Evolutionary conservation across 2,888 invertebrate genomes (phyloP), one percentile per base, ranked within the genome.

Genomic region (Ypsolopha scabrella): DNA sequence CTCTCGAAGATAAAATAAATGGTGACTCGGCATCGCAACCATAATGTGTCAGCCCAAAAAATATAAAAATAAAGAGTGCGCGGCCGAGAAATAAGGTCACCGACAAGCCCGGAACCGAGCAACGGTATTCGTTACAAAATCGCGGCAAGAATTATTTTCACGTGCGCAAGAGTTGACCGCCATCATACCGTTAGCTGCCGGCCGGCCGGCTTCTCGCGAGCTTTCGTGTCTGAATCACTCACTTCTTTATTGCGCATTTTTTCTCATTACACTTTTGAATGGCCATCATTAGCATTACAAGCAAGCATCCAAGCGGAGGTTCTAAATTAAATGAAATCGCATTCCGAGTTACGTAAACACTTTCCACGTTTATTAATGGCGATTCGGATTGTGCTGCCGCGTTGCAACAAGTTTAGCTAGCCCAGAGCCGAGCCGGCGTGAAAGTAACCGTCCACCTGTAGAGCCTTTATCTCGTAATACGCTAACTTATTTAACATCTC

Each of bases 101-200:
- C 74, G 71, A 66, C 77, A 72, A 65, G 81, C 78, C 85, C 85
- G 83, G 83, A 85, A 85, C 82, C 72, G 73, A 74, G 68, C 82
- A 85, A 78, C 86, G 82, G 86, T 81, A 68, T 80, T 73, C 68
- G 75, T 85, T 85, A 83, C 85, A 82, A 86, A 85, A 85, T 82
- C 79, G 76, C 85, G 77, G 78, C 82, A 81, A 85, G 85, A 83
- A 85, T 83, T 83, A 85, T 83, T 75, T 83, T 83, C 83, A 83
- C 82, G 85, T 82, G 81, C 82, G 71, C 74, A 38, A 14, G 50
- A 43, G 53, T 49, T 50, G 52, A 65, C 67, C 68, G 69, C 63
- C 67, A 65, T 57, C 66, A 60, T 65, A 79, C 82, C 83, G 83
- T 82, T 82, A 82, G 64, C 67, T 48, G 47, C 37, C 35, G 60